Base-by-base conservation (phyloP, 2,888 invertebrate species). In the Stenotaenia linearis region DNA sequence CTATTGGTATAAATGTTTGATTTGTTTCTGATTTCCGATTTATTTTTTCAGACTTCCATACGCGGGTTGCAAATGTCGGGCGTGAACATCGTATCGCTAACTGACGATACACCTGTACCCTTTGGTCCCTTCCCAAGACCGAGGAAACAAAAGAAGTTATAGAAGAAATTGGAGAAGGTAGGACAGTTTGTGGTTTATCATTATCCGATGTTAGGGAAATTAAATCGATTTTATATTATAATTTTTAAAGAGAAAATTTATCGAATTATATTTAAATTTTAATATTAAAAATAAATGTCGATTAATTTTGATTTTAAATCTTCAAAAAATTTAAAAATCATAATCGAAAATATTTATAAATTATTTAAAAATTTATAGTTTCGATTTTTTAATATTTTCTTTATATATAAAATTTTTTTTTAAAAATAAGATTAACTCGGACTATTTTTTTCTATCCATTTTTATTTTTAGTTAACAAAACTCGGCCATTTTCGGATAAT, bases 21-120 rank as follows among this genome's bases (percentile, higher is more conserved):
- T 18, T n/a, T n/a, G n/a, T n/a, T n/a, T n/a, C n/a, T 35, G 40
- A 15, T 75, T 32, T 50, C 78, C 21, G 25, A 79, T 80, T 77
- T 81, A 79, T 81, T 9, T 18, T 90, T 89, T 81, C 88, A 96
- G 96, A 91, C 97, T 74, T 91, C 96, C 5, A 91, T 98, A 75
- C 97, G 97, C 88, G 98, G 98, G 0, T 86, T 98, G 23, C 92
- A 96, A 87, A 93, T 97, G 92, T 92, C 93, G 77, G 98, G 98
- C 15, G 85, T 97, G 45, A 90, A 95, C 81, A 92, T 98, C 82
- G 89, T 97, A 21, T 97, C 97, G 6, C 90, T 98, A 79, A 96
- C 97, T n/a, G 98, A 98, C 85, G 90, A 89, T 83, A 97, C 98
- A 0, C 91, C 89, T 79, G 92, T 97, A 5, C 92, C 94, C 0